A percentile compares a stretch with the other conserved stretches of the same genome.
Evolutionary conservation across 2,888 invertebrate species (phyloP).

Genomic region (Agrypnus murinus): DNA sequence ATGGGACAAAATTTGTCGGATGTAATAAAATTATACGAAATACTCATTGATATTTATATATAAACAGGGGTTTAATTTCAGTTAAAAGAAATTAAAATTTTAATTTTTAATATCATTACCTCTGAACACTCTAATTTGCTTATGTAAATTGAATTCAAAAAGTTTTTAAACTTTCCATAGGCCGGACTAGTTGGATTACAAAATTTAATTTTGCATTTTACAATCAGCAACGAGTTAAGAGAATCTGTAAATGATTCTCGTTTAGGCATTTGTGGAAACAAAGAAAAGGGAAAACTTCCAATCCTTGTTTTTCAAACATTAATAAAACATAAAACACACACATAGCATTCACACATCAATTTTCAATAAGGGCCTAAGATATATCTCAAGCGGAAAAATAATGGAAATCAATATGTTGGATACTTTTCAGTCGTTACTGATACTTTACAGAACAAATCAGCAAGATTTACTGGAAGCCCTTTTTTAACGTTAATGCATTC

Average conservation of each 20-base stretch:
- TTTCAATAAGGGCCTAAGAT: neutral
- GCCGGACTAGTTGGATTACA: neutral
- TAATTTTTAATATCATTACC: constrained; percentile 1
- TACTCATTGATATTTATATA: too few relatives aligned
- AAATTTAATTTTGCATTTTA: neutral
- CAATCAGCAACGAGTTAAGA: neutral
- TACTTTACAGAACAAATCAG: constrained; percentile 31
- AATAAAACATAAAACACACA: constrained; percentile 20
- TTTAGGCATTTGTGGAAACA: too few relatives aligned
- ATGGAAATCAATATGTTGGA: constrained; percentile 25
- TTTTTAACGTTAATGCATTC: constrained; percentile 39
- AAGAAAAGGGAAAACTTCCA: too few relatives aligned
- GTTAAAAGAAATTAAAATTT: neutral
- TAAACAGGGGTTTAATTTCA: too few relatives aligned
- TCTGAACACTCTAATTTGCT: neutral
- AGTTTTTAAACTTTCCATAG: neutral
- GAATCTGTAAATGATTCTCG: neutral
- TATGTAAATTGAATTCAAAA: constrained; percentile 9
- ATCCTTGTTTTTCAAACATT: neutral
- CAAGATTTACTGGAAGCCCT: constrained; percentile 37
- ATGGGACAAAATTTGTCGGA: too few relatives aligned
- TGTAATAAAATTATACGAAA: too few relatives aligned
- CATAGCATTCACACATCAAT: constrained; percentile 5
- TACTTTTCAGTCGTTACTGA: constrained; percentile 21
- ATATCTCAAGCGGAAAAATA: neutral